A percentile compares a stretch with the other conserved stretches of the same genome.
Evolutionary conservation across 1,140 invertebrate species (phyloP).

Genomic region (Euura lappo): DNA sequence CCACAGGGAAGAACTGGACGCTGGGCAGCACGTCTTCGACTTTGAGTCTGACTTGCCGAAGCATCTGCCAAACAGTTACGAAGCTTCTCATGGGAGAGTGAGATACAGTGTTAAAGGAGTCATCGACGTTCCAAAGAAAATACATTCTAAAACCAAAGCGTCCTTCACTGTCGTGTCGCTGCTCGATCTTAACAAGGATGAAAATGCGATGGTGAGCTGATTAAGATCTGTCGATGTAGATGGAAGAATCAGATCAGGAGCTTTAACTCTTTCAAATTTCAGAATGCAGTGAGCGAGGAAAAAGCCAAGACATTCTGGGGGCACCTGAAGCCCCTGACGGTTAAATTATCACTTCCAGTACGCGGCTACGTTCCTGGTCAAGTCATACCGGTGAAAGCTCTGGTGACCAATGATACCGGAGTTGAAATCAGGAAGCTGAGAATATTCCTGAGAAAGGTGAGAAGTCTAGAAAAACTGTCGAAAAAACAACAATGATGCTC

Average conservation of each 20-base stretch:
- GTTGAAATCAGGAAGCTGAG: not conserved
- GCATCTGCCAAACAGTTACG: not conserved
- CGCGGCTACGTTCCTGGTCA: not conserved
- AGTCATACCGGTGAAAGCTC: not conserved
- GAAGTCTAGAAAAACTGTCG: too few relatives aligned
- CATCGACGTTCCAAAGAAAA: not conserved
- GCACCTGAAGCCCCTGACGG: not conserved
- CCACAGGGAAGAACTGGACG: not conserved
- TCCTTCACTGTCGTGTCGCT: not conserved
- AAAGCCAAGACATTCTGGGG: not conserved
- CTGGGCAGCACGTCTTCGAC: not conserved
- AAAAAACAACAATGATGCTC: too few relatives aligned
- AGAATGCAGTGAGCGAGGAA: slow-evolving; percentile 1
- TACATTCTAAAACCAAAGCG: not conserved
- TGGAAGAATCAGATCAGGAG: too few relatives aligned
- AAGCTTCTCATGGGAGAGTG: not conserved
- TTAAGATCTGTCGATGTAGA: too few relatives aligned
- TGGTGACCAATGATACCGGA: not conserved
- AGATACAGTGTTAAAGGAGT: not conserved
- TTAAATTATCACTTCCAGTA: not conserved
- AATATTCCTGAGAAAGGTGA: not conserved
- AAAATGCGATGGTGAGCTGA: not conserved
- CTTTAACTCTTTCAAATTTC: not conserved
- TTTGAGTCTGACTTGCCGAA: not conserved
- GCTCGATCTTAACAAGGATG: not conserved